These are phyloP conservation scores for Limnephilus rhombicus DNA, from an alignment of 2,888 invertebrate species.

Conservation along the genomic window DNA sequence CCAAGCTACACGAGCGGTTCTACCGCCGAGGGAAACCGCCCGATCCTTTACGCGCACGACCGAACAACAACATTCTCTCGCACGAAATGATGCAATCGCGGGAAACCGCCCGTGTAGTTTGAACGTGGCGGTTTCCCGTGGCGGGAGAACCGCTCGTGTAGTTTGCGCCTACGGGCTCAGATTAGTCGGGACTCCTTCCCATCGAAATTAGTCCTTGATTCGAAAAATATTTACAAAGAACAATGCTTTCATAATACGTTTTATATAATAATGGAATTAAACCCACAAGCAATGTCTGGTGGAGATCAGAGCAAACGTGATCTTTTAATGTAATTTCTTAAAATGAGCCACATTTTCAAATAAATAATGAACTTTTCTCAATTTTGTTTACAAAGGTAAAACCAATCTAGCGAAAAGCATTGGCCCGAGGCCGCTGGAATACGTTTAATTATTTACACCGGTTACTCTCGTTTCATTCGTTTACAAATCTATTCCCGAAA, in stretches of 20 bases:
- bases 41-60: too few relatives aligned
- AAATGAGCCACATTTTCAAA: slow-evolving; percentile 18
- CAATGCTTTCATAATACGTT: neutral
- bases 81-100: too few relatives aligned
- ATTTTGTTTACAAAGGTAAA: slow-evolving; percentile 50
- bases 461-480: slow-evolving; percentile 49
- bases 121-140: too few relatives aligned
- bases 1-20: too few relatives aligned
- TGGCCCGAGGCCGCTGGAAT: slow-evolving; percentile 69
- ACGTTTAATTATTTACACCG: slow-evolving; percentile 76
- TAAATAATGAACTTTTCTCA: slow-evolving; percentile 44
- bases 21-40: too few relatives aligned
- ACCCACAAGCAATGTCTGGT: neutral
- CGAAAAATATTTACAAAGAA: neutral
- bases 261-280: neutral
- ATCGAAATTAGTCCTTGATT: neutral
- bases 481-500: slow-evolving; percentile 49
- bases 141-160: too few relatives aligned
- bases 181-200: neutral
- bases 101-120: too few relatives aligned
- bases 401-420: slow-evolving; percentile 38
- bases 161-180: too few relatives aligned
- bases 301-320: neutral
- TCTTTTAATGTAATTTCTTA: neutral
- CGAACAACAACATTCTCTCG: too few relatives aligned